These are phyloP conservation scores for Melanchra persicariae DNA, from an alignment of 2,888 invertebrate species.

Conservation along the genomic window DNA sequence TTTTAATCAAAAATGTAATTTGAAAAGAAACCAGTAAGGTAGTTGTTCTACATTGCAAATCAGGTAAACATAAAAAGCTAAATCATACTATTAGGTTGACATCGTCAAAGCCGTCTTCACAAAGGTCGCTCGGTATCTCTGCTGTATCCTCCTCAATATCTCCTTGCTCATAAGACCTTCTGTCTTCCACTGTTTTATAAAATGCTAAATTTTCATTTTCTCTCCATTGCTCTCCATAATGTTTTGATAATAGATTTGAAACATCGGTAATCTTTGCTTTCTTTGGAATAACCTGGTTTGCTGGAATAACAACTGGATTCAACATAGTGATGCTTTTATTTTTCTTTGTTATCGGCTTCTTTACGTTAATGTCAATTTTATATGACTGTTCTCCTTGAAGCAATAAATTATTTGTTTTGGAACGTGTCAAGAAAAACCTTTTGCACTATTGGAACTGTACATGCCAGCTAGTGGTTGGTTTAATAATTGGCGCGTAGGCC, in stretches of 20 bases:
- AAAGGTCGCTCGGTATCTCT: constrained; percentile 10
- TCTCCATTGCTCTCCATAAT: too few species aligned
- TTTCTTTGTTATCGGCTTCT: constrained; percentile 33
- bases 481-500: constrained; percentile 50
- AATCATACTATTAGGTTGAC: constrained; percentile 10
- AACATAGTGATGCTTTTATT: constrained; percentile 45
- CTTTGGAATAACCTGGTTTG: constrained; percentile 21
- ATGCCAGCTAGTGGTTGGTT: constrained; percentile 54
- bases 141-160: constrained; percentile 16
- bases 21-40: too few species aligned
- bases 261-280: constrained; percentile 39
- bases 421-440: constrained; percentile 42
- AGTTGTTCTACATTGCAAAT: too few species aligned
- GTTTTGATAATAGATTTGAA: too few species aligned
- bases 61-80: too few species aligned
- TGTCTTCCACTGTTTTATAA: too few species aligned
- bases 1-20: too few species aligned
- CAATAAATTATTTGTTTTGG: constrained; percentile 42
- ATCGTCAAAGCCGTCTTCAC: constrained; percentile 7
- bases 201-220: too few species aligned
- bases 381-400: constrained; percentile 41
- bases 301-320: constrained; percentile 33
- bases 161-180: too few species aligned
- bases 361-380: constrained; percentile 38
- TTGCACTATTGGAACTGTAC: constrained; percentile 37